Base-by-base conservation (phyloP, 2,888 invertebrate genomes). In the Ellobium chinense region DNA sequence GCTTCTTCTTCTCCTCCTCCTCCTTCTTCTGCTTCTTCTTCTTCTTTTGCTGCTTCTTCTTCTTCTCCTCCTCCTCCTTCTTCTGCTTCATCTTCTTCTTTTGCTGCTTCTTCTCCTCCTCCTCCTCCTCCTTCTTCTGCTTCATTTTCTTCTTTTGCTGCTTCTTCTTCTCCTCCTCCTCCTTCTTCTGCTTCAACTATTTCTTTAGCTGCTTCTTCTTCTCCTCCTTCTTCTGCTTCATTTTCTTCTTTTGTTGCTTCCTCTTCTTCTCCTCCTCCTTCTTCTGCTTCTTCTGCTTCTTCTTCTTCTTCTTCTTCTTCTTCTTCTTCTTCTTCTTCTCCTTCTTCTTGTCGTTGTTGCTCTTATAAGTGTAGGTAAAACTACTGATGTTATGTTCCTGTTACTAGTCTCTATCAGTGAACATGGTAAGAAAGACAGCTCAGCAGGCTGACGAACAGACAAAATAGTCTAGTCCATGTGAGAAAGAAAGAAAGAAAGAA, bases 1-100 rank as follows among this genome's bases (percentile, higher is more conserved):
- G 24, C 65, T 29, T 65, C 65, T 65, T 65, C 65, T 65, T n/a
- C 65, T 65, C 9, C 65, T 65, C 9, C 65, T n/a, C n/a, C 65
- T 65, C 29, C 65, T 65, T 29, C 65, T 65, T 65, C 65, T 65
- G 1, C 65, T 65, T 65, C 31, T 29, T 65, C 65, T 65, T 65
- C 65, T 65, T 65, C 65, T 65, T 58, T 5, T n/a, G 14, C n/a
- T 21, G 18, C 58, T 58, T 9, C n/a, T n/a, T 58, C 12, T 58
- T 21, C 29, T 9, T 7, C 65, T 27, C 12, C 29, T n/a, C 21
- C 12, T 29, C 12, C 65, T 29, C 12, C 31, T 65, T 34, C 29
- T 65, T 29, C 18, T 34, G 14, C 24, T 1, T 12, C 31, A 29
- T 29, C 65, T 65, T 18, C 65, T n/a, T 58, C 58, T 58, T 9